Percentiles rank a stretch among this genome's conserved stretches.
Conservation (phyloP, 2,113 vertebrate genomes). For the Pituophis catenifer region DNA sequence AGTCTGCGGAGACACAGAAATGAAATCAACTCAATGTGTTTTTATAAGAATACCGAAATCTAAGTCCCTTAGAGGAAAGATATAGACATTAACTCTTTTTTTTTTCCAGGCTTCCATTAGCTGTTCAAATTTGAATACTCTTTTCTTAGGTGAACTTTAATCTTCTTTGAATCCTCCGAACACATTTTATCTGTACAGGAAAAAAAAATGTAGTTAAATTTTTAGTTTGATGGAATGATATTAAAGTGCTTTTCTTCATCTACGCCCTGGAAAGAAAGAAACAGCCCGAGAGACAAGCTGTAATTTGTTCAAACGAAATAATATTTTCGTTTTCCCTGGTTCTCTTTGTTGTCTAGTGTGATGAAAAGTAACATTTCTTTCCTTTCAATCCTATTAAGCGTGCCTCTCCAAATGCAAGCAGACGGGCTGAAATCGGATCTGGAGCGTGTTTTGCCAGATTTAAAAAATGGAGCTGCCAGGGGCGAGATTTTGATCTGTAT, state of each 20-base stretch:
- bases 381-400: slow-evolving; percentile 77
- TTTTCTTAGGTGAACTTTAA: slow-evolving; percentile 83
- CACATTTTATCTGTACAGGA: slow-evolving; percentile 73
- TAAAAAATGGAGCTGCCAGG: slow-evolving; percentile 67
- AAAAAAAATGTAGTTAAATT: slow-evolving; percentile 81
- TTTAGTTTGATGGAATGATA: slow-evolving; percentile 83
- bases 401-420: slow-evolving; percentile 68
- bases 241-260: slow-evolving; percentile 82
- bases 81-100: slow-evolving; percentile 77
- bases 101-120: slow-evolving; percentile 77
- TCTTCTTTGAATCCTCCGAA: slow-evolving; percentile 83
- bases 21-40: slow-evolving; percentile 83
- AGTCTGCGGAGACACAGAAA: slow-evolving; percentile 78
- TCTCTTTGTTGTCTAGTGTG: slow-evolving; percentile 81
- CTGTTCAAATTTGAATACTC: slow-evolving; percentile 83
- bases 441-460: slow-evolving; percentile 65
- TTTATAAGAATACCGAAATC: slow-evolving; percentile 83
- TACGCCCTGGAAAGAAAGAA: slow-evolving; percentile 58
- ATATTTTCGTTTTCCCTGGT: slow-evolving; percentile 80
- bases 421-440: slow-evolving; percentile 73
- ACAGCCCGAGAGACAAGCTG: slow-evolving; percentile 75
- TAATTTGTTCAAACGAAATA: slow-evolving; percentile 84
- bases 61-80: slow-evolving; percentile 77
- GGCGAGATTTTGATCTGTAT: slow-evolving; percentile 68
- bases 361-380: slow-evolving; percentile 85